Evolutionary conservation across 2,113 vertebrate species (phyloP), one percentile per base, ranked within the genome.

Genomic region (Heptranchias perlo): DNA sequence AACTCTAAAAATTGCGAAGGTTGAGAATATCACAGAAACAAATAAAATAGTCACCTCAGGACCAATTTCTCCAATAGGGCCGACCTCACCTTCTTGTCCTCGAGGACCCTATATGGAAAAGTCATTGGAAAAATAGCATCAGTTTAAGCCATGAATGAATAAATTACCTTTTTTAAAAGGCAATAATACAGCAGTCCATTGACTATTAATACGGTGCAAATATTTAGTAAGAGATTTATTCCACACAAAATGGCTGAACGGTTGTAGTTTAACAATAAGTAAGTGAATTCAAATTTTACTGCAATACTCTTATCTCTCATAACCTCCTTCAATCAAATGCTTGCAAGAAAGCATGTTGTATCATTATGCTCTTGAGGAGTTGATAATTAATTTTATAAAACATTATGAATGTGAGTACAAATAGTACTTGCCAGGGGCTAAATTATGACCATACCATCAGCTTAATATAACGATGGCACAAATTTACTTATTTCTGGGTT

Each of bases 31-130:
- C 4, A 11, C 52, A 16, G 65, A 7, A 39, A 18, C 3, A 25
- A 82, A 58, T 35, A 16, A 73, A 52, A 52, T 44, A 7, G n/a
- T 97, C 97, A 99, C 99, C 98, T 99, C 99, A 96, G 96, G 96
- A 25, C 99, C 99, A 96, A 97, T 98, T 97, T 99, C 99, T 98
- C 99, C 99, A 96, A 98, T 96, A 96, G 98, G 97, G 96, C 99
- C 99, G 96, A 97, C 95, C 52, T 99, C 98, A 69, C 99, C 99
- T 87, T 97, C 97, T 47, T 97, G 97, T 97, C 99, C 99, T 97
- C 97, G 98, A 94, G 97, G 97, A 96, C 99, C 99, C 99, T 99
- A 96, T 13, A 96, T 96, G 97, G 96, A 96, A 97, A 96, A 96
- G 23, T 10, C 65, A 95, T 49, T 28, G 64, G 61, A 44, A 39